These are phyloP conservation scores for Acleris cristana DNA, from an alignment of 2,888 invertebrate species.

Conservation along the genomic window DNA sequence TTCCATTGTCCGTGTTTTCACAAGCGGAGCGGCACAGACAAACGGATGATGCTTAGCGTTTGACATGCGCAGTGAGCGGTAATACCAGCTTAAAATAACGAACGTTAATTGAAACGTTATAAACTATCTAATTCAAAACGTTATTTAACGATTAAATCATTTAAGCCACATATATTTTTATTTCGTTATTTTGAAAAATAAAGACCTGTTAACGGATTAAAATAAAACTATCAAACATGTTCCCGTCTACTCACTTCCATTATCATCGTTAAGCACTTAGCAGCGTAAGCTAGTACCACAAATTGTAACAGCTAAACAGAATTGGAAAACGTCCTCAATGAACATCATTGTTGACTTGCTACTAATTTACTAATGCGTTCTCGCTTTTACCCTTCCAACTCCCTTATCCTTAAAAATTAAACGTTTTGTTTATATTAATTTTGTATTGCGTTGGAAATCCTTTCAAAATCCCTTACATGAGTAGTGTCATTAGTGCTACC, in stretches of 20 bases:
- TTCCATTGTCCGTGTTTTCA: conserved; percentile 71
- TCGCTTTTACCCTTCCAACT: conserved; percentile 77
- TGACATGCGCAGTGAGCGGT: conserved; percentile 72
- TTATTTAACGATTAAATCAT: background rate
- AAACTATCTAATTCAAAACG: conserved; percentile 14
- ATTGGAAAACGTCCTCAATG: conserved; percentile 60
- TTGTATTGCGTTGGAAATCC: conserved; percentile 72
- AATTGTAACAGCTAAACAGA: conserved; percentile 63
- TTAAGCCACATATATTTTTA: no score
- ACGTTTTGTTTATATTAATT: conserved; percentile 61
- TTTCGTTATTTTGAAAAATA: no score
- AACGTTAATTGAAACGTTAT: conserved; percentile 37
- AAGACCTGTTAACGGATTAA: background rate
- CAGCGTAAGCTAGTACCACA: conserved; percentile 52
- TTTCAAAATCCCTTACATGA: conserved; percentile 67
- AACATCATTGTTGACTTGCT: conserved; percentile 65
- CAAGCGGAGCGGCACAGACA: conserved; percentile 38
- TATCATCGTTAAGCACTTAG: conserved; percentile 45
- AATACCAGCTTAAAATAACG: conserved; percentile 56
- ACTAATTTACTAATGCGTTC: conserved; percentile 84
- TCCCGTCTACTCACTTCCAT: conserved; percentile 15
- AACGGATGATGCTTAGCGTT: conserved; percentile 54
- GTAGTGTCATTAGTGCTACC: conserved; percentile 90
- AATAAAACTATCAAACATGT: background rate
- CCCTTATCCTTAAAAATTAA: conserved; percentile 62